Conservation (phyloP, 2,888 invertebrate species). For the Brenthis daphne region DNA sequence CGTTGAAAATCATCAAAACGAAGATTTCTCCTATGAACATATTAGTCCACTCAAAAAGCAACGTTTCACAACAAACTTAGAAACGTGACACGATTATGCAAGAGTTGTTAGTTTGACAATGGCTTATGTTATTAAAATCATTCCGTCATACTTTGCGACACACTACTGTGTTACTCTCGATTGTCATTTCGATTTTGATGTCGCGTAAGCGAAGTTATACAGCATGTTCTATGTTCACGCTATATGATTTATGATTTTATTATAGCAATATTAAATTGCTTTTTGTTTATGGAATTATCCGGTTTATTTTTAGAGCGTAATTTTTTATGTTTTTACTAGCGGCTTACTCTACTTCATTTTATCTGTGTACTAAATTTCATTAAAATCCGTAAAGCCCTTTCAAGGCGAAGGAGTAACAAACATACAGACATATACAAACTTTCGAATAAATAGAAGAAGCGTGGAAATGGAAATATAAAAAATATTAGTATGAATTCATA, state of each 20-base stretch:
- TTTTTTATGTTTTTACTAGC: too few relatives aligned
- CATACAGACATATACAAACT: too few relatives aligned
- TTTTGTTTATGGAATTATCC: background rate
- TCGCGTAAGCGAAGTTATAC: background rate
- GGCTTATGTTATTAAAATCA: slow-evolving; percentile 40
- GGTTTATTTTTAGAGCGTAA: background rate
- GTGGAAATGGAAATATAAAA: too few relatives aligned
- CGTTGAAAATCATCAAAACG: slow-evolving; percentile 23
- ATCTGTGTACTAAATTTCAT: too few relatives aligned
- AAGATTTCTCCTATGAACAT: too few relatives aligned
- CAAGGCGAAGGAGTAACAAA: too few relatives aligned
- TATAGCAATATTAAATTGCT: background rate
- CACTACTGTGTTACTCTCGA: slow-evolving; percentile 27
- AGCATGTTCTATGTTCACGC: background rate
- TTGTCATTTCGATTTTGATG: slow-evolving; percentile 19
- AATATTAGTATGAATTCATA: too few relatives aligned
- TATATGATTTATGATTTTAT: background rate
- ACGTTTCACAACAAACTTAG: slow-evolving; percentile 11
- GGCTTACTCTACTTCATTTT: too few relatives aligned
- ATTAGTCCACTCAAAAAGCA: background rate
- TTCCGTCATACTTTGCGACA: slow-evolving; percentile 43
- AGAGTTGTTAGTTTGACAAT: slow-evolving; percentile 47
- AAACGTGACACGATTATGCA: slow-evolving; percentile 40
- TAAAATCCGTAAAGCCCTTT: too few relatives aligned
- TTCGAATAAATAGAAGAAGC: too few relatives aligned